These are phyloP conservation scores for Euura lappo DNA, from an alignment of 1,140 invertebrate genomes.

Conservation along the genomic window DNA sequence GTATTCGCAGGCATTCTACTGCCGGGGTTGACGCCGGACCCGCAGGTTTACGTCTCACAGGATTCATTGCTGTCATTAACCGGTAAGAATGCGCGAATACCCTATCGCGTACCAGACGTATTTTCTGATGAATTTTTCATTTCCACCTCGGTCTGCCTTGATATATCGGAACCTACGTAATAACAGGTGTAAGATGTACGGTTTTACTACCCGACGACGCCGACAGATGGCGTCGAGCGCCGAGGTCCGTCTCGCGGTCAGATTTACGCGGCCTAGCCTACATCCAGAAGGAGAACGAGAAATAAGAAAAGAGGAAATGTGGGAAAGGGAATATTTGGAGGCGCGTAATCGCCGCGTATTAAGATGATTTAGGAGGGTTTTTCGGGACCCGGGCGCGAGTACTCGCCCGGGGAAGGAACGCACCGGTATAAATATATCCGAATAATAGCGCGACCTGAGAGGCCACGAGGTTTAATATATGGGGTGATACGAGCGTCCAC, in stretches of 20 bases:
- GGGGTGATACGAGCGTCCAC: neutral
- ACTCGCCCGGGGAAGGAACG: neutral
- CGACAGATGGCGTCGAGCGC: too few species aligned
- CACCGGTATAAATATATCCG: conserved; percentile 1
- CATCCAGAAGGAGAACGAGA: neutral
- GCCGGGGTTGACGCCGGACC: neutral
- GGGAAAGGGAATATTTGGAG: neutral
- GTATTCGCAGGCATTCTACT: neutral
- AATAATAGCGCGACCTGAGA: conserved; percentile 2
- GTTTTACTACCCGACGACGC: too few species aligned
- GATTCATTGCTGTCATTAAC: conserved; percentile 3
- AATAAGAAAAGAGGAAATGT: neutral
- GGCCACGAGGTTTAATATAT: neutral
- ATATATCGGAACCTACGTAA: too few species aligned
- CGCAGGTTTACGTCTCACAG: neutral
- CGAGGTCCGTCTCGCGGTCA: too few species aligned
- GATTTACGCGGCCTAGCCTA: neutral
- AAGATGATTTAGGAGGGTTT: conserved; percentile 3
- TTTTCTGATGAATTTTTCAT: too few species aligned
- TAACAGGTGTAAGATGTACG: too few species aligned
- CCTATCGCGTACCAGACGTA: too few species aligned
- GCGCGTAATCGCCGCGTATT: conserved; percentile 1
- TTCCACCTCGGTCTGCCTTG: too few species aligned
- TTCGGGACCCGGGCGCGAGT: neutral
- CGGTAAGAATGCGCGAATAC: neutral